phyloP scores from a whole-genome alignment of 2,113 vertebrate genomes.

The Eleginops maclovinus region DNA sequence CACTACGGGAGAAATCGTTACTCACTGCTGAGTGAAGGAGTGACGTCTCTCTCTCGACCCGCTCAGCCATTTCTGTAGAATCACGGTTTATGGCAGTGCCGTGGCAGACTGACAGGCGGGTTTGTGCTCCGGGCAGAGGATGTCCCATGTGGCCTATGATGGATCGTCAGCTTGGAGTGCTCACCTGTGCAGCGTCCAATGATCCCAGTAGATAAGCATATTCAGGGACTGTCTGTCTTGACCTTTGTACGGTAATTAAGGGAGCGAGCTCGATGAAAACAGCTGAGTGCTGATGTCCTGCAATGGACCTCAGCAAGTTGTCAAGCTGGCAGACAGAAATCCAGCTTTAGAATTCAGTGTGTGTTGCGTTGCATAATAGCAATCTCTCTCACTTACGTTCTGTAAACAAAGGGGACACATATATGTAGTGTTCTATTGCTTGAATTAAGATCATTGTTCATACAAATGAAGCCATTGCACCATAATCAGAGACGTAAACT shows the following conservation, averaged over 20 bases:
- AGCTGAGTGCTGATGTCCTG: slow-evolving; percentile 49
- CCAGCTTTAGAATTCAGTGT: background rate
- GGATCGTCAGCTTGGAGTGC: slow-evolving; percentile 51
- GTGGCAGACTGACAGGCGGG: slow-evolving; percentile 1
- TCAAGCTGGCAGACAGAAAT: background rate
- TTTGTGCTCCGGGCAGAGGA: background rate
- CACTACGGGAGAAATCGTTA: slow-evolving; percentile 36
- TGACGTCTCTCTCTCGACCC: background rate
- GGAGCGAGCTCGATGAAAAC: slow-evolving; percentile 19
- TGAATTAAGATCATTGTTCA: background rate
- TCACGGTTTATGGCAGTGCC: slow-evolving; percentile 20
- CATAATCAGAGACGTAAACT: background rate
- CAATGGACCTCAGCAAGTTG: slow-evolving; percentile 9
- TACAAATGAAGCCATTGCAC: background rate
- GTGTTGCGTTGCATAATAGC: background rate
- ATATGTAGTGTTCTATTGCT: background rate
- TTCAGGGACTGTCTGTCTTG: slow-evolving; percentile 53
- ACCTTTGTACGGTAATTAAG: slow-evolving; percentile 68
- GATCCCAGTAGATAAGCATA: slow-evolving; percentile 49
- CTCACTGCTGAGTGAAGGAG: background rate
- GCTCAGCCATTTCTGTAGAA: slow-evolving; percentile 17
- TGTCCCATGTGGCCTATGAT: slow-evolving; percentile 59
- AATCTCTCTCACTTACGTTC: background rate
- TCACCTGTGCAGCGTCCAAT: slow-evolving; percentile 60
- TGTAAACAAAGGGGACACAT: background rate